Conservation (phyloP, 2,113 vertebrate species). For the Actenoides hombroni region DNA sequence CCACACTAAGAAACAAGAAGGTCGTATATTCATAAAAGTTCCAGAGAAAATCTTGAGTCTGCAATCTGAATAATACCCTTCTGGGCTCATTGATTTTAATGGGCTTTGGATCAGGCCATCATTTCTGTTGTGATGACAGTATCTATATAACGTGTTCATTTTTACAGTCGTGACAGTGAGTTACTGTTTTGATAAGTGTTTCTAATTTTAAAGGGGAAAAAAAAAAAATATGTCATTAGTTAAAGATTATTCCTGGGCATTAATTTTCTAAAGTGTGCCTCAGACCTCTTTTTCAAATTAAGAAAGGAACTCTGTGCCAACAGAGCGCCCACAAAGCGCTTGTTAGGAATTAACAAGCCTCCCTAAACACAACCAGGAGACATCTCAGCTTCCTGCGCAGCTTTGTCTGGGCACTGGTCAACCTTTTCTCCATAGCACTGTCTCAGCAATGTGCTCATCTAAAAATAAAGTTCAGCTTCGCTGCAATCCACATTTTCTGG, state of each 20-base stretch:
- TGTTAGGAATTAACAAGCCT: neutral
- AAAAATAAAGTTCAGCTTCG: neutral
- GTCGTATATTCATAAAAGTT: neutral
- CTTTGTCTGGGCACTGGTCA: neutral
- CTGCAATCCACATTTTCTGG: neutral
- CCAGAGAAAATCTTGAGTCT: neutral
- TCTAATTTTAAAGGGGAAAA: neutral
- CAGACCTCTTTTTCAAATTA: conserved; percentile 1
- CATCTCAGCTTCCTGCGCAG: neutral
- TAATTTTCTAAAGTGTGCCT: conserved; percentile 23
- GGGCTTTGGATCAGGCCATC: neutral
- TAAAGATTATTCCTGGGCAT: conserved; percentile 23
- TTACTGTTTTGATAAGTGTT: conserved; percentile 37
- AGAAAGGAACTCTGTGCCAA: neutral
- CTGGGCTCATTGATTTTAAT: conserved; percentile 5
- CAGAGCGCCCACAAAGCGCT: neutral
- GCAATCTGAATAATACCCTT: neutral
- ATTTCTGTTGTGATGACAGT: conserved; percentile 11
- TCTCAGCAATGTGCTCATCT: neutral
- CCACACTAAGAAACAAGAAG: neutral
- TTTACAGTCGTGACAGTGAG: conserved; percentile 9
- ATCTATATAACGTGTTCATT: neutral
- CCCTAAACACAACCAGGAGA: neutral
- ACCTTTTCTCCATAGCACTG: neutral
- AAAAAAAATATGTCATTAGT: conserved; percentile 8